Percentiles rank a stretch among this genome's conserved stretches.
These are phyloP conservation scores for Neomicropteryx cornuta DNA, from an alignment of 1,140 invertebrate genomes.

Conservation along the genomic window DNA sequence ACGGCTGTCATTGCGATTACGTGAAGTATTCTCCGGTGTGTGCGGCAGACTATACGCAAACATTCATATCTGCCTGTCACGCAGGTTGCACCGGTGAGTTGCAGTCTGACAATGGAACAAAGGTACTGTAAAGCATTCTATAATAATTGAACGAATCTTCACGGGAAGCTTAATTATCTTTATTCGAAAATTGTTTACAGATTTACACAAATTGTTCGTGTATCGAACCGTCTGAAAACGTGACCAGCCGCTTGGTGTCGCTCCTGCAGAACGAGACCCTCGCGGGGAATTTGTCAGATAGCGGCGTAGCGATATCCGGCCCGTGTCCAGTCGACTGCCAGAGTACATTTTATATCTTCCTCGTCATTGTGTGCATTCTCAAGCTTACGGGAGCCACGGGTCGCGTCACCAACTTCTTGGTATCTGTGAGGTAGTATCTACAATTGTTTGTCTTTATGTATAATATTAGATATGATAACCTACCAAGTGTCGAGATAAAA, in stretches of 20 bases:
- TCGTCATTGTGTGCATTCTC: constrained; percentile 53
- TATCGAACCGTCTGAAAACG: constrained; percentile 19
- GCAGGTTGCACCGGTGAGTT: constrained; percentile 46
- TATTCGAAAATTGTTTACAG: too few species aligned
- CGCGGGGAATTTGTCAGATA: constrained; percentile 1
- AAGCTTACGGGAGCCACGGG: constrained; percentile 58
- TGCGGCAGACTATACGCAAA: constrained; percentile 40
- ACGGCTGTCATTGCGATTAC: constrained; percentile 51
- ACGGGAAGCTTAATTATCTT: too few species aligned
- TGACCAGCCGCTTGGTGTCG: too few species aligned
- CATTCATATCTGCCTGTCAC: constrained; percentile 61
- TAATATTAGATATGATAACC: background rate
- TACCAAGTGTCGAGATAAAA: background rate
- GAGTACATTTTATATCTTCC: constrained; percentile 51
- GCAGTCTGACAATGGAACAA: constrained; percentile 22
- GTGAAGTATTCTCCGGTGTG: constrained; percentile 60
- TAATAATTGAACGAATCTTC: too few species aligned
- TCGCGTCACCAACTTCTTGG: constrained; percentile 55
- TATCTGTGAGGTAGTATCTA: constrained; percentile 43
- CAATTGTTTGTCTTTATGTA: constrained; percentile 3
- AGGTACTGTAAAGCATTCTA: too few species aligned
- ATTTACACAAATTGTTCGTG: constrained; percentile 47
- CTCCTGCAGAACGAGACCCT: too few species aligned
- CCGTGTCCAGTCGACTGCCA: constrained; percentile 55
- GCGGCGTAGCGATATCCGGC: constrained; percentile 44